Evolutionary conservation across 2,888 invertebrate species (phyloP), one percentile per base, ranked within the genome.

Genomic region (Phragmatobia fuliginosa): DNA sequence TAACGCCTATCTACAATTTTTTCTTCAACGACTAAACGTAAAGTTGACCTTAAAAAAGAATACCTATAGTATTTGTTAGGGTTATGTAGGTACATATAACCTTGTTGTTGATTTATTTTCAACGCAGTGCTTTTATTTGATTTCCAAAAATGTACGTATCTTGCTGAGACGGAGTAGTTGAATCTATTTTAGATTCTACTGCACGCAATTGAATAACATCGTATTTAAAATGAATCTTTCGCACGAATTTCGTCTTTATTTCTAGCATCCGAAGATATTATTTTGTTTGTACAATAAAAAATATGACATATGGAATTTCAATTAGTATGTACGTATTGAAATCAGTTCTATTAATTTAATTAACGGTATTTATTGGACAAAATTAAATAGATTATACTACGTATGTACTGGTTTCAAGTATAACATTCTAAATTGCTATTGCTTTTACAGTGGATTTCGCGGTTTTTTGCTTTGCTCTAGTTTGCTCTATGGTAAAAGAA

Each of bases 141-240:
- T 92, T 92, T 94, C 94, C 94, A 92, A 94, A 94, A 94, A 94
- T 93, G 94, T 94, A 93, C 91, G 86, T 93, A 92, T 92, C 92
- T 90, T 87, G 90, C 86, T 86, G 89, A 84, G 87, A 88, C 90
- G 84, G 85, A 87, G 91, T 91, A 82, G 88, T 88, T 80, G 83
- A 81, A 84, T 94, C 94, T 94, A 94, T 93, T 94, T 94, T 91
- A 86, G 88, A 88, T 78, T 82, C 82, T 71, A 79, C 81, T 88
- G 83, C 82, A 85, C 86, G 83, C 84, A 83, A 86, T 89, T 89
- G 84, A 84, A 90, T 81, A 93, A 91, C 88, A 91, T 87, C 88
- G 83, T 90, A 92, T 86, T 84, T 79, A 81, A 85, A 82, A 82
- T 78, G 79, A 76, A 79, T 72, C 71, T 74, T 86, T 79, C 83